phyloP scores from a whole-genome alignment of 2,888 invertebrate genomes.

The Luperina nickerlii region DNA sequence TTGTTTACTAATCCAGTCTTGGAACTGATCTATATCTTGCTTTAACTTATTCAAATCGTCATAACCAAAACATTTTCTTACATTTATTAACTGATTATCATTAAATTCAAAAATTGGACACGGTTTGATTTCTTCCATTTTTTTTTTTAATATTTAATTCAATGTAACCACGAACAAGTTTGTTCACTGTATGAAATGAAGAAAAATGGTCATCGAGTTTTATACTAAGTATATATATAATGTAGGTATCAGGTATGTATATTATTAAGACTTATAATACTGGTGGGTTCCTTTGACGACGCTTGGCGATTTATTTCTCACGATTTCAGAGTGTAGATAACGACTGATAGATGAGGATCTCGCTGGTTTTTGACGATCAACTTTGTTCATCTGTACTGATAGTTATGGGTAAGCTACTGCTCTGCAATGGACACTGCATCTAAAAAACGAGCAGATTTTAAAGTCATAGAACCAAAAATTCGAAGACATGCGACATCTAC shows the following conservation, averaged over 20 bases:
- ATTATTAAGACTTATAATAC: conserved; percentile 1
- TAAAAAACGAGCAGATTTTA: no score
- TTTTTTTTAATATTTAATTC: not conserved
- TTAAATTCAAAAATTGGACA: conserved; percentile 50
- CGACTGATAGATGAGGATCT: not conserved
- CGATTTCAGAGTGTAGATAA: not conserved
- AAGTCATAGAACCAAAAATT: no score
- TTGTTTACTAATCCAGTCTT: conserved; percentile 67
- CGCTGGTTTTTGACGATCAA: not conserved
- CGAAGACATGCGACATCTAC: no score
- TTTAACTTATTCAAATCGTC: conserved; percentile 60
- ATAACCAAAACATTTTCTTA: conserved; percentile 63
- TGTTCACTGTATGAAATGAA: conserved; percentile 17
- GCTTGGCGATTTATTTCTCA: conserved; percentile 10
- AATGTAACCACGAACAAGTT: not conserved
- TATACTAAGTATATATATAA: conserved; percentile 22
- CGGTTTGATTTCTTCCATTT: conserved; percentile 49
- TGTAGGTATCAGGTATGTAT: not conserved
- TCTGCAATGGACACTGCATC: no score
- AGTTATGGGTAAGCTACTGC: not conserved
- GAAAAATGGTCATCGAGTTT: conserved; percentile 30
- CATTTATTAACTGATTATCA: conserved; percentile 57
- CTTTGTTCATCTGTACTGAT: not conserved
- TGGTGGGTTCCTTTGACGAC: conserved; percentile 10
- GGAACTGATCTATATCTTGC: conserved; percentile 65